Percentiles rank a stretch among this genome's conserved stretches.
These are phyloP conservation scores for Micropterix aruncella DNA, from an alignment of 2,888 invertebrate species.

Conservation along the genomic window DNA sequence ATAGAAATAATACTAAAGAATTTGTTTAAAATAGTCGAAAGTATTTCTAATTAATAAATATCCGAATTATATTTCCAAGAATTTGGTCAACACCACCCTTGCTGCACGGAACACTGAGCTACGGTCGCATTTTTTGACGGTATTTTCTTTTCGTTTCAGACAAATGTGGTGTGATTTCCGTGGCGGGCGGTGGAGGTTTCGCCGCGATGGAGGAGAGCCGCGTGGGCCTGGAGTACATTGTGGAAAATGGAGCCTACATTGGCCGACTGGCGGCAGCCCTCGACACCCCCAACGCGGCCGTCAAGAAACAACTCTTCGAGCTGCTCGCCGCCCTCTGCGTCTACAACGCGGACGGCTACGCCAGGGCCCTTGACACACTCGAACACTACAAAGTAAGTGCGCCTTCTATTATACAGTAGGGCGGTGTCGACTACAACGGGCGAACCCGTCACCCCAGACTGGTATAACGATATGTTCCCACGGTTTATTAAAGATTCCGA, in stretches of 20 bases:
- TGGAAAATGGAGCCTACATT: constrained; percentile 86
- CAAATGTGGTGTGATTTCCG: not conserved
- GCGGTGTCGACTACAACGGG: no score
- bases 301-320: constrained; percentile 96
- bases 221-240: constrained; percentile 87
- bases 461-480: no score
- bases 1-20: no score
- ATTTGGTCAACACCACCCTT: no score
- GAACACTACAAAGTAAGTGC: constrained; percentile 84
- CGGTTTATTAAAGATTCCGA: no score
- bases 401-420: no score
- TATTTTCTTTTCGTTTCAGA: not conserved
- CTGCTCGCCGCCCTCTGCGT: constrained; percentile 87
- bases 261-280: constrained; percentile 84
- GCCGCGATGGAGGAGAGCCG: constrained; percentile 66
- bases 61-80: no score
- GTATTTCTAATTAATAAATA: no score
- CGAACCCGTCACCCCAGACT: no score
- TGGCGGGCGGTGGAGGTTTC: not conserved
- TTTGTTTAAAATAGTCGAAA: no score
- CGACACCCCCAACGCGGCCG: constrained; percentile 78
- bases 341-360: constrained; percentile 82
- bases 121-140: no score
- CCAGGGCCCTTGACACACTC: constrained; percentile 76
- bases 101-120: no score